A percentile compares a stretch with the other conserved stretches of the same genome.
These are phyloP conservation scores for Ectemnius lituratus DNA, from an alignment of 2,888 invertebrate species.

Conservation along the genomic window DNA sequence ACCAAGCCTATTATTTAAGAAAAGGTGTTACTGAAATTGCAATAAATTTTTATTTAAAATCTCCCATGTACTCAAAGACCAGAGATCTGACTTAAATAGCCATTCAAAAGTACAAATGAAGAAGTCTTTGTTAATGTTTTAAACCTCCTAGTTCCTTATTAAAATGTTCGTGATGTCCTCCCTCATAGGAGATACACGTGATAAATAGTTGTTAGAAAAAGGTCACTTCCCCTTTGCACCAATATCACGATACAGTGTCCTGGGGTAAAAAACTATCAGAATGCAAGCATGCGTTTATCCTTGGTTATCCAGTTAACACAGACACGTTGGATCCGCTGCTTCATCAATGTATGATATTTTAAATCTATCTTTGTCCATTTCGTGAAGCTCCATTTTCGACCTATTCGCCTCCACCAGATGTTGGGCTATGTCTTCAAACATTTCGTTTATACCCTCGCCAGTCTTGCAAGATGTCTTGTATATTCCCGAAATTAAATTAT, in stretches of 20 bases:
- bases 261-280: conserved; percentile 27
- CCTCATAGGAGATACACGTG: conserved; percentile 44
- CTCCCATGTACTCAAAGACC: conserved; percentile 7
- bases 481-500: conserved; percentile 91
- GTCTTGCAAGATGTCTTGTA: conserved; percentile 95
- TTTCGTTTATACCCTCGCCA: conserved; percentile 91
- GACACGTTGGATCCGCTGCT: conserved; percentile 78
- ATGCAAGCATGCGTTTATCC: conserved; percentile 9
- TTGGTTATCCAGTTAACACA: conserved; percentile 73
- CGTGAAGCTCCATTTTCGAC: conserved; percentile 89
- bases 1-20: conserved; percentile 24
- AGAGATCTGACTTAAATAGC: conserved; percentile 11
- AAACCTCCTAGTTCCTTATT: conserved; percentile 5
- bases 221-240: conserved; percentile 19
- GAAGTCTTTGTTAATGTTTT: conserved; percentile 17
- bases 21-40: conserved; percentile 27
- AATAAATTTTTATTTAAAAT: conserved; percentile 54
- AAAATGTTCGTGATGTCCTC: conserved; percentile 11
- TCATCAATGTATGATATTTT: conserved; percentile 85
- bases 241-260: conserved; percentile 13
- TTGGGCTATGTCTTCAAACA: conserved; percentile 93
- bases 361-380: conserved; percentile 87
- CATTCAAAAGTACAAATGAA: conserved; percentile 25
- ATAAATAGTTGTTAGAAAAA: conserved; percentile 43
- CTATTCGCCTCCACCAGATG: conserved; percentile 89